Evolutionary conservation across 1,140 invertebrate species (phyloP).

Genomic region (Trichogramma pretiosum): DNA sequence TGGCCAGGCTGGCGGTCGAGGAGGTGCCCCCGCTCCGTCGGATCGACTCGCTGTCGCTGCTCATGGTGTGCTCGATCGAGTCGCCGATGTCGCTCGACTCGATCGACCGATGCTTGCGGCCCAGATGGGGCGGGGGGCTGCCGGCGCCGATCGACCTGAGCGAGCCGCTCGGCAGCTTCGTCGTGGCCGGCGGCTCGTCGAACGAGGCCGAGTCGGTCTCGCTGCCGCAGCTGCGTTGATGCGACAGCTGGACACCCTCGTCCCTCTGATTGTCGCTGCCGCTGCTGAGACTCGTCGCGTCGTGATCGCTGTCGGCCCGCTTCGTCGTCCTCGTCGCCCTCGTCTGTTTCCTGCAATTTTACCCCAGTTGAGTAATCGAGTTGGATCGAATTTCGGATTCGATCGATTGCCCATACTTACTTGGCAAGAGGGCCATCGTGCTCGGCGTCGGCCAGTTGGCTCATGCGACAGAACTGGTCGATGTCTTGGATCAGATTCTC

Average conservation of each 20-base stretch:
- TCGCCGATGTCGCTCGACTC: slow-evolving; percentile 54
- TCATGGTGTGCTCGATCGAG: slow-evolving; percentile 50
- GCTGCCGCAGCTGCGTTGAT: slow-evolving; percentile 23
- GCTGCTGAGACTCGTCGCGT: neutral
- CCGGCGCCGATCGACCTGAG: slow-evolving; percentile 16
- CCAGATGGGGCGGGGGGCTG: slow-evolving; percentile 19
- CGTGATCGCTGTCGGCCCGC: neutral
- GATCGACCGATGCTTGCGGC: slow-evolving; percentile 38
- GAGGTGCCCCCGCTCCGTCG: too few species aligned
- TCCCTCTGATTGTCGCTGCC: neutral
- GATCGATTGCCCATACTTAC: slow-evolving; percentile 2
- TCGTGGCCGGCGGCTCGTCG: slow-evolving; percentile 26
- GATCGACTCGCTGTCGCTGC: slow-evolving; percentile 35
- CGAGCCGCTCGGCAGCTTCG: slow-evolving; percentile 16
- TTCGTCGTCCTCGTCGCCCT: neutral
- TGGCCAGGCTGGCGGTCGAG: slow-evolving; percentile 39
- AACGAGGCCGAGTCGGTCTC: slow-evolving; percentile 30
- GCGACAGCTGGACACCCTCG: neutral
- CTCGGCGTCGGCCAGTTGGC: slow-evolving; percentile 16
- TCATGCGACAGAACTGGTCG: slow-evolving; percentile 51
- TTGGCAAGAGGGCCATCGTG: slow-evolving; percentile 7
- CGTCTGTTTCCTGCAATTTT: neutral
- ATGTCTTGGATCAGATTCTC: slow-evolving; percentile 68
- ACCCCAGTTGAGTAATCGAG: too few species aligned
- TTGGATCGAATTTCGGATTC: neutral